These are phyloP conservation scores for Nothobranchius furzeri DNA, from an alignment of 2,113 vertebrate genomes.

Conservation along the genomic window DNA sequence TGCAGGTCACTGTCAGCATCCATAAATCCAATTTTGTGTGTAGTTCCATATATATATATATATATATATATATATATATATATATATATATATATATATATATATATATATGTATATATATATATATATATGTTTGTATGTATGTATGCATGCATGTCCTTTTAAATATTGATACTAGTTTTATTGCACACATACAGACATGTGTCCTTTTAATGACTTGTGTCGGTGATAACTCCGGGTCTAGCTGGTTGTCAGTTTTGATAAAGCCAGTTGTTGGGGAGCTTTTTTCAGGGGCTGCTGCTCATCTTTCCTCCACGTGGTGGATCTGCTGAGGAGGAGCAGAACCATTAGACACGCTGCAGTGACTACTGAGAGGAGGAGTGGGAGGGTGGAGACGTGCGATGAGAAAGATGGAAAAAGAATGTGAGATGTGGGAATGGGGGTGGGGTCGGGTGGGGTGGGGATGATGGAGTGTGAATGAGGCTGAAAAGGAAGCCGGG, in stretches of 20 bases:
- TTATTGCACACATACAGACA: neutral
- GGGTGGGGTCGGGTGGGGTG: neutral
- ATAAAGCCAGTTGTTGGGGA: constrained; percentile 57
- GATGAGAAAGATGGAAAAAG: constrained; percentile 26
- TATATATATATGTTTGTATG: too few relatives aligned
- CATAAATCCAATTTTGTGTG: constrained; percentile 44
- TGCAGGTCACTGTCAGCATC: constrained; percentile 50
- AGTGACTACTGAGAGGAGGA: constrained; percentile 59
- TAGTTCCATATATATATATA: constrained; percentile 34
- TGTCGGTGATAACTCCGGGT: constrained; percentile 26
- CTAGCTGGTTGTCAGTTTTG: constrained; percentile 50
- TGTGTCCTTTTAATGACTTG: constrained; percentile 14
- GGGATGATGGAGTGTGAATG: constrained; percentile 24
- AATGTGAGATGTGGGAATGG: constrained; percentile 19
- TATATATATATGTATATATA: neutral
- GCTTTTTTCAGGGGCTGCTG: constrained; percentile 34
- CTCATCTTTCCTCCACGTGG: constrained; percentile 49
- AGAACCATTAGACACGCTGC: constrained; percentile 71
- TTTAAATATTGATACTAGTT: neutral
- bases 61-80: constrained; percentile 23
- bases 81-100: constrained; percentile 20
- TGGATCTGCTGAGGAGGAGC: constrained; percentile 65
- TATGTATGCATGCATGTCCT: too few relatives aligned
- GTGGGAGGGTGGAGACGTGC: constrained; percentile 23
- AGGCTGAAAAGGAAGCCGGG: constrained; percentile 12